phyloP scores from a whole-genome alignment of 1,140 invertebrate species.

The Penaeus chinensis region DNA sequence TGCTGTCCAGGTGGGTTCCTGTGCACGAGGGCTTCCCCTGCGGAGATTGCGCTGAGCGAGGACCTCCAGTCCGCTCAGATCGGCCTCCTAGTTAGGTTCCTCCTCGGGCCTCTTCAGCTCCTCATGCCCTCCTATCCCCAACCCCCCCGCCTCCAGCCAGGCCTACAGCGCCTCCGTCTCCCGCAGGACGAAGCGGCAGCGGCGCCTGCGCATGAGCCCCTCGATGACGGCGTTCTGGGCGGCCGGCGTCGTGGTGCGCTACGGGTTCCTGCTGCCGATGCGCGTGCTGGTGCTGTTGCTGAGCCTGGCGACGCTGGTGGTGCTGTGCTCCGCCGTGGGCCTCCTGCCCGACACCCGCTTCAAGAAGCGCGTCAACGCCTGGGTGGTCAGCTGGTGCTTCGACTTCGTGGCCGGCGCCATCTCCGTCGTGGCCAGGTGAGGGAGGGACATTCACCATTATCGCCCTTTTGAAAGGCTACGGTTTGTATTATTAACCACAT shows the following conservation, averaged over 20 bases:
- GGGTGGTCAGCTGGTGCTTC: constrained; percentile 55
- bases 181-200: constrained; percentile 30
- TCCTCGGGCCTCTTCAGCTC: background rate
- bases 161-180: background rate
- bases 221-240: constrained; percentile 49
- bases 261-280: constrained; percentile 54
- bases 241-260: constrained; percentile 44
- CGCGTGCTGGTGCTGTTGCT: constrained; percentile 28
- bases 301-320: background rate
- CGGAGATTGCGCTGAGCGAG: no score
- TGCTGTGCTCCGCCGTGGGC: background rate
- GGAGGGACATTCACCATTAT: background rate
- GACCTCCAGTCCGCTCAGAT: no score
- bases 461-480: background rate
- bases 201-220: constrained; percentile 26
- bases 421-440: constrained; percentile 56
- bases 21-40: no score
- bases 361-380: constrained; percentile 53
- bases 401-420: constrained; percentile 56
- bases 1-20: constrained; percentile 41
- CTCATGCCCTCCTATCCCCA: background rate
- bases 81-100: no score
- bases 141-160: background rate
- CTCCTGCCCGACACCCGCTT: constrained; percentile 42
- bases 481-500: background rate